These are phyloP conservation scores for Ctenopoma multispine DNA, from an alignment of 2,797 vertebrate genomes.

Conservation along the genomic window DNA sequence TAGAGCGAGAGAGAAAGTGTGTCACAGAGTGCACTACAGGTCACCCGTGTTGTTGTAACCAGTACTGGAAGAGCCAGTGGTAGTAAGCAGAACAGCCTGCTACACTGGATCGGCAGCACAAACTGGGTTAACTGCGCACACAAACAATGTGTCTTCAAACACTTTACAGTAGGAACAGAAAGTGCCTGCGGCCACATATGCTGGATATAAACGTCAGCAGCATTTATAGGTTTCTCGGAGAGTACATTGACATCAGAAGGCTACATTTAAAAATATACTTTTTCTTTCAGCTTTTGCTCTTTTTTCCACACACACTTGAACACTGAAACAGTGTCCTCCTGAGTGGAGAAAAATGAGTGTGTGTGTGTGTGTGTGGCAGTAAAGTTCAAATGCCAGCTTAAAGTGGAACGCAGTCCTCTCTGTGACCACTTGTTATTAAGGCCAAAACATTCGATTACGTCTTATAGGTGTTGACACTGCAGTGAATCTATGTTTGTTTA, in stretches of 20 bases:
- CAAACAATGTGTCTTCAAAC: conserved; percentile 37
- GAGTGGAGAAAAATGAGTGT: not conserved
- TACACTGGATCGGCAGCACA: conserved; percentile 58
- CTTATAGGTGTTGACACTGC: not conserved
- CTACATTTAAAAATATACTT: conserved; percentile 10
- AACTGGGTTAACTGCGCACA: conserved; percentile 47
- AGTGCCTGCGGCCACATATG: conserved; percentile 36
- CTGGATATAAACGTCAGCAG: conserved; percentile 28
- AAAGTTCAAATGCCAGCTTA: not conserved
- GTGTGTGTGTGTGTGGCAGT: not conserved
- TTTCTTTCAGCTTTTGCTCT: conserved; percentile 5
- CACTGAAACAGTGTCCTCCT: not conserved
- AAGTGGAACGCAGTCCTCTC: not conserved
- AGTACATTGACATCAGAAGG: conserved; percentile 14
- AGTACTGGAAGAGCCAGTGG: conserved; percentile 60
- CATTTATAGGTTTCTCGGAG: conserved; percentile 23
- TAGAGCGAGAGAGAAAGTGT: conserved; percentile 43
- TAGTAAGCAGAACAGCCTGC: conserved; percentile 30
- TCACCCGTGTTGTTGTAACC: conserved; percentile 63
- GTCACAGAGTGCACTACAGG: conserved; percentile 59
- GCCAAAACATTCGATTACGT: not conserved
- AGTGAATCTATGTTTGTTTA: not conserved
- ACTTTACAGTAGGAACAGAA: conserved; percentile 33
- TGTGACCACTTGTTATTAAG: not conserved
- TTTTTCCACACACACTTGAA: not conserved